Percentiles rank a stretch among this genome's conserved stretches.
phyloP scores from a whole-genome alignment of 2,888 invertebrate species.

The Physocephala rufipes region DNA sequence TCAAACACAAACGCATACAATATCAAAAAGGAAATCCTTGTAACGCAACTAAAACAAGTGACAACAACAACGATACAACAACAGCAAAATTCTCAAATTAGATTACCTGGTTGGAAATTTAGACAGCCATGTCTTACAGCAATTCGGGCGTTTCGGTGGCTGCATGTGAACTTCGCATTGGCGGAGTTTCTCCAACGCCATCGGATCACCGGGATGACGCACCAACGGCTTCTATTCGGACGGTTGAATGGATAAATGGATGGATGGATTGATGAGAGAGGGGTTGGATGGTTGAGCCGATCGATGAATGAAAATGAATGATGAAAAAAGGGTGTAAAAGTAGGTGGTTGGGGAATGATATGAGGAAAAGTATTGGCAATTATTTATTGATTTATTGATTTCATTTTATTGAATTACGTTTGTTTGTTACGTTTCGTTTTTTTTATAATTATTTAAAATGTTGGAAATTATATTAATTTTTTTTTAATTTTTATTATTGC shows the following conservation, averaged over 20 bases:
- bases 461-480: conserved; percentile 27
- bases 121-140: conserved; percentile 92
- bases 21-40: conserved; percentile 67
- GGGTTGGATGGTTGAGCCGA: too few relatives aligned
- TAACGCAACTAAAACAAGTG: conserved; percentile 41
- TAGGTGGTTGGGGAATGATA: not conserved
- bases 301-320: not conserved
- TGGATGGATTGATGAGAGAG: conserved; percentile 63
- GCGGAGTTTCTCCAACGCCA: conserved; percentile 83
- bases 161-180: conserved; percentile 93
- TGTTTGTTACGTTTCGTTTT: conserved; percentile 11
- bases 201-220: conserved; percentile 80
- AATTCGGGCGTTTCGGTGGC: conserved; percentile 80
- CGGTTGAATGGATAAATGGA: conserved; percentile 19
- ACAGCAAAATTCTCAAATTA: conserved; percentile 25
- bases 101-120: conserved; percentile 87
- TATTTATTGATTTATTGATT: conserved; percentile 23
- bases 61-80: not conserved
- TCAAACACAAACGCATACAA: conserved; percentile 53
- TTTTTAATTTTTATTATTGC: not conserved
- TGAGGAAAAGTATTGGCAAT: not conserved
- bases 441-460: conserved; percentile 46
- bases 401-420: conserved; percentile 30
- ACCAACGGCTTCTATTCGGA: conserved; percentile 83
- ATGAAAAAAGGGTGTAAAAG: not conserved